Evolutionary conservation across 2,888 invertebrate genomes (phyloP), one percentile per base, ranked within the genome.

Genomic region (Pilophorus perplexus): DNA sequence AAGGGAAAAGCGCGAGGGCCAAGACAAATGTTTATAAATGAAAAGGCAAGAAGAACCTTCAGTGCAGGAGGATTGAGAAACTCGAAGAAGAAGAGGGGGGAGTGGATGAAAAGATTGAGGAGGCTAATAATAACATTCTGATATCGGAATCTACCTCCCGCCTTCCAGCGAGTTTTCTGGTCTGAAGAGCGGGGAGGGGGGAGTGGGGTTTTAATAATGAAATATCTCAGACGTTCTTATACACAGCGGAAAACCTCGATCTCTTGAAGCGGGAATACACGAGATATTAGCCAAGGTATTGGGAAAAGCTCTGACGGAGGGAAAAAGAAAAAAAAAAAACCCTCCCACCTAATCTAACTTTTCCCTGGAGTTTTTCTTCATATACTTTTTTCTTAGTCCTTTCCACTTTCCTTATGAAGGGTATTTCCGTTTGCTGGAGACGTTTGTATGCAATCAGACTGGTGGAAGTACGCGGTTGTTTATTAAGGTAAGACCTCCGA

Each of bases 1-100:
- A 28, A 40, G n/a, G 23, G 16, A 46, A 48, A 50, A 38, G 16
- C 27, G 40, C 16, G 50, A 27, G 50, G 40, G 57, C 66, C 52
- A 54, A 68, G 68, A 68, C 69, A 65, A 69, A 69, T 69, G 69
- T 69, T 69, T 69, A 69, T 69, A 69, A 69, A 69, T 67, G 69
- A 69, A 69, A 67, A 68, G 64, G 66, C 66, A 18, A 27, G 52
- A 37, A 14, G 37, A 52, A 33, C 20, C 12, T 14, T 16, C 18
- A 20, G 14, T 12, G 20, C 42, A 25, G 18, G 59, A 22, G 59
- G 22, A 59, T 59, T 59, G 44, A 64, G 48, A 28, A 25, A 12
- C 10, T 28, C 37, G 38, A 33, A 27, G 57, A 33, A 48, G 33
- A 28, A 38, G 37, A 38, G 40, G 50, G 64, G 33, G 27, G 55